Evolutionary conservation across 2,888 invertebrate genomes (phyloP), one percentile per base, ranked within the genome.

Genomic region (Pyrgus malvae): DNA sequence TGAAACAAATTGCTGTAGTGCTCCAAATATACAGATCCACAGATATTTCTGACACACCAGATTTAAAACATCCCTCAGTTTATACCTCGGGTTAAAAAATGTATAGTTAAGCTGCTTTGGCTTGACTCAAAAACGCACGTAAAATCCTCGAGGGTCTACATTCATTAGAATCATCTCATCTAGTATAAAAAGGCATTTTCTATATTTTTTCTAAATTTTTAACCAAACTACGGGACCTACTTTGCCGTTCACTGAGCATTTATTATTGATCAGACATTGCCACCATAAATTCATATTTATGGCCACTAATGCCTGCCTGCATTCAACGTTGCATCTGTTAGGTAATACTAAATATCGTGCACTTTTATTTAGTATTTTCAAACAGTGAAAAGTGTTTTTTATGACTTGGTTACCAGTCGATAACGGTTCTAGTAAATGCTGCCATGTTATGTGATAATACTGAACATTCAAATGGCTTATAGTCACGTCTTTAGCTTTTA

Each of bases 221-320:
- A 27, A 27, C 9, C 27, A 27, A 7, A 27, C 8, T 27, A 27
- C 2, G 8, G 27, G 9, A 3, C 33, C 33, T 3, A 33, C 14
- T 11, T 12, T 9, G 6, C 33, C 14, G 33, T 4, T 14, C 21
- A 6, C 6, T 3, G 16, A 35, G 16, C 35, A 33, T 50, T 41
- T 35, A 42, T 33, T 50, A 42, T 50, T 42, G 50, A 50, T 42
- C 42, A 27, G 25, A 74, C 78, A 80, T 79, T 76, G 78, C 68
- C 60, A 59, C 64, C 72, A 78, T 84, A 83, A 85, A 83, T 84
- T 80, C 65, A 72, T 77, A 82, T 84, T 85, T 84, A 83, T 74
- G 79, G 74, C 67, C 67, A 60, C 69, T 85, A 83, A 84, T 83
- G 75, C 80, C 71, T 68, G 60, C 76, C 70, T 68, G 62, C 74